A percentile compares a stretch with the other conserved stretches of the same genome.
Evolutionary conservation across 64 coral and sea anemone species (phyloP).

Genomic region (Cladopsammia gracilis): DNA sequence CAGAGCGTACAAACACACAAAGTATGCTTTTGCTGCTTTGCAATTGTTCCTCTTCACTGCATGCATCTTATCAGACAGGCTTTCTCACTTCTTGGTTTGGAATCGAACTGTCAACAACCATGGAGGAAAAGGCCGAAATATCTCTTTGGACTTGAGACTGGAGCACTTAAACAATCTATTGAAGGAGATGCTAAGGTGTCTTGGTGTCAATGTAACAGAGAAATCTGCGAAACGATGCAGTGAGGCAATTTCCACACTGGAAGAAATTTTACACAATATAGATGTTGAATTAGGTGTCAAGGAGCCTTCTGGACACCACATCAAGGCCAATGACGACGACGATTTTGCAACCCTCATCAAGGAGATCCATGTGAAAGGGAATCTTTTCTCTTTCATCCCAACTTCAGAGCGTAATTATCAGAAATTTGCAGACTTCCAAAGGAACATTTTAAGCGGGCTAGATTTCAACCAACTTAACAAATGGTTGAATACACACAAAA

Average conservation of each 20-base stretch:
- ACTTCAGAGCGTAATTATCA: not conserved
- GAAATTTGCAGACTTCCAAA: slow-evolving; percentile 9
- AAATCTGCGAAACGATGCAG: slow-evolving; percentile 1
- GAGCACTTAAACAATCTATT: slow-evolving; percentile 49
- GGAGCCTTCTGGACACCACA: not conserved
- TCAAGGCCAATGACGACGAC: not conserved
- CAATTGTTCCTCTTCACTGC: not conserved
- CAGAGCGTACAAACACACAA: slow-evolving; percentile 8
- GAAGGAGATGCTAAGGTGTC: slow-evolving; percentile 56
- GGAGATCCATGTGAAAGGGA: not conserved
- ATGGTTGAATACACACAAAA: slow-evolving; percentile 29
- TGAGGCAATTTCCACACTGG: not conserved
- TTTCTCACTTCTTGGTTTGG: slow-evolving; percentile 14
- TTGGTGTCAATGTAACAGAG: slow-evolving; percentile 46
- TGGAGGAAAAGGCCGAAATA: slow-evolving; percentile 51
- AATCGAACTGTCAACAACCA: slow-evolving; percentile 54
- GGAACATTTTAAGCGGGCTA: slow-evolving; percentile 21
- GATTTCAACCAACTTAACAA: slow-evolving; percentile 10
- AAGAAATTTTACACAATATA: slow-evolving; percentile 6
- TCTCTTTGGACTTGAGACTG: slow-evolving; percentile 53
- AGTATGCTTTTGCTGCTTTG: slow-evolving; percentile 42
- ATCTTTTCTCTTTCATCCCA: not conserved
- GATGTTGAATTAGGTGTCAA: not conserved
- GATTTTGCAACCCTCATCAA: not conserved
- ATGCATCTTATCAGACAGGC: not conserved